Evolutionary conservation across 2,113 vertebrate genomes (phyloP).

Genomic region (Hippopotamus amphibius): DNA sequence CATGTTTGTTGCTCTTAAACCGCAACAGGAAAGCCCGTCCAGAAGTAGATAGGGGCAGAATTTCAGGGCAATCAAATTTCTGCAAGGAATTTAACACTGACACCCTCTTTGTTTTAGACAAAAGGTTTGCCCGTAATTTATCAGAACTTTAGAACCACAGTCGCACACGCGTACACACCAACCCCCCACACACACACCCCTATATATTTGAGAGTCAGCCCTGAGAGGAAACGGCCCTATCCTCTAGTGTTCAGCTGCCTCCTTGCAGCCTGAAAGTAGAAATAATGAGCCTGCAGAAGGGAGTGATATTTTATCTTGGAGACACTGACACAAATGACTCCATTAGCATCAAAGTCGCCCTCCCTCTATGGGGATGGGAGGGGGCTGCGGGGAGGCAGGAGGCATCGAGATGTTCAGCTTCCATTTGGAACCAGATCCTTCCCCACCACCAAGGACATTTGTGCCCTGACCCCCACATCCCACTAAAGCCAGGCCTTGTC

Average conservation of each 20-base stretch:
- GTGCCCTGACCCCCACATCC: neutral
- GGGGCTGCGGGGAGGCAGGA: neutral
- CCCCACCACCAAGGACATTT: constrained; percentile 51
- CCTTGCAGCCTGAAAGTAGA: constrained; percentile 72
- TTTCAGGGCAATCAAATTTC: neutral
- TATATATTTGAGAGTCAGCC: neutral
- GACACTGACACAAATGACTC: constrained; percentile 74
- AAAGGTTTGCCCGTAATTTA: constrained; percentile 27
- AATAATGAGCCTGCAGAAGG: constrained; percentile 77
- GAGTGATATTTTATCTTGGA: constrained; percentile 76
- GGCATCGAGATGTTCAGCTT: neutral
- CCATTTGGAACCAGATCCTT: constrained; percentile 57
- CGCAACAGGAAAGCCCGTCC: neutral
- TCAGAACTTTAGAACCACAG: constrained; percentile 32
- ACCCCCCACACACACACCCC: neutral
- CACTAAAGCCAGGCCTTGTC: neutral
- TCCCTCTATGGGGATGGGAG: constrained; percentile 19
- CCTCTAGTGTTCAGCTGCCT: constrained; percentile 23
- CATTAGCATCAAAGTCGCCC: constrained; percentile 75
- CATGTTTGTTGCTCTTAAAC: neutral
- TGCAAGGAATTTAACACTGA: constrained; percentile 52
- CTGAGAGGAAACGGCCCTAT: neutral
- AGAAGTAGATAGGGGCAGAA: neutral
- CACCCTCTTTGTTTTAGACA: constrained; percentile 15
- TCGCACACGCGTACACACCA: rapidly evolving